Evolutionary conservation across 2,888 invertebrate genomes (phyloP), one percentile per base, ranked within the genome.

Genomic region (Tromatobia lineatoria): DNA sequence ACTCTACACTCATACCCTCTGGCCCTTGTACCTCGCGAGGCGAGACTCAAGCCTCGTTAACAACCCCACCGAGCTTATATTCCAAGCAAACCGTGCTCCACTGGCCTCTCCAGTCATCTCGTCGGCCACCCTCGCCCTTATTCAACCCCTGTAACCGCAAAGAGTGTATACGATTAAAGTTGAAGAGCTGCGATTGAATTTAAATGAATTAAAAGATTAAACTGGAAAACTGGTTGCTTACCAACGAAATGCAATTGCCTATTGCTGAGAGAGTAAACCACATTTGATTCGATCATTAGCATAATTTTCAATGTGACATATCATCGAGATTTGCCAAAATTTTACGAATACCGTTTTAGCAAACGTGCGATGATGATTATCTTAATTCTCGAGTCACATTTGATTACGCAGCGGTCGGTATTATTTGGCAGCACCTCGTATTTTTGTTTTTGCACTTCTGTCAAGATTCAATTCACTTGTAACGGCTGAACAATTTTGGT

Each of bases 21-120:
- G 15, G 69, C 50, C 20, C 20, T 69, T 78, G 29, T 13, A 50
- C 47, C 20, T 34, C 64, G 38, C 70, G 61, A 61, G 77, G 69
- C 61, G 69, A 61, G 77, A 61, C 69, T 70, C 69, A 71, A 77
- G 71, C 66, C 75, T 81, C 75, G 42, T 52, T 64, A 57, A 77
- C 64, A 70, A 75, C 59, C 47, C 75, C 42, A 25, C 20, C 15
- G 18, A 54, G 57, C 42, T 73, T 67, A 73, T 67, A 78, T 82
- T 73, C 20, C 66, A 23, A 15, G 47, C 61, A 57, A 59, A 69
- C 69, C 73, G 61, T 61, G 20, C 74, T 45, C 59, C 52, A 11
- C 66, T 67, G 50, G 69, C 59, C 57, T 69, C 77, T 69, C 69
- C 52, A 42, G 15, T 57, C 38, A 47, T 38, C 18, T 64, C 64